A percentile compares a stretch with the other conserved stretches of the same genome.
phyloP scores from a whole-genome alignment of 2,113 vertebrate species.

The Pitta sordida region DNA sequence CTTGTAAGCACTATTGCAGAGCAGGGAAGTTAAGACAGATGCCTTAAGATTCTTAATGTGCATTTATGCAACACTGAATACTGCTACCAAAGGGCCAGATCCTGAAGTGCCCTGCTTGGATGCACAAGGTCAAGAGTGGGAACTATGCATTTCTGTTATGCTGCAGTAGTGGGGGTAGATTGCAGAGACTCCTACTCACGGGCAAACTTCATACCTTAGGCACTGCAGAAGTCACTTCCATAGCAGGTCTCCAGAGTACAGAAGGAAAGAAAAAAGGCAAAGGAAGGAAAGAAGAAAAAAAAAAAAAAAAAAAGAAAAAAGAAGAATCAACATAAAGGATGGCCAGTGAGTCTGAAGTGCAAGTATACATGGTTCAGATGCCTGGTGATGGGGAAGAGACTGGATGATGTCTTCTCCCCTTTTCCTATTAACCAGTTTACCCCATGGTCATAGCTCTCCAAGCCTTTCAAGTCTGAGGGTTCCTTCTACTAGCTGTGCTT shows the following conservation, averaged over 20 bases:
- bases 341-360: not conserved
- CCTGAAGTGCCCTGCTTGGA: slow-evolving; percentile 63
- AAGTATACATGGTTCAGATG: not conserved
- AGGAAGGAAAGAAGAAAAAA: not conserved
- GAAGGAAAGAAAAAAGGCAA: not conserved
- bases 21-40: slow-evolving; percentile 69
- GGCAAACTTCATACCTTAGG: slow-evolving; percentile 18
- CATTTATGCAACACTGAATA: slow-evolving; percentile 68
- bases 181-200: not conserved
- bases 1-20: slow-evolving; percentile 63
- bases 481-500: slow-evolving; percentile 21
- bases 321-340: not conserved
- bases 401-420: not conserved
- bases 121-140: slow-evolving; percentile 57
- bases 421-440: not conserved
- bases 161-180: slow-evolving; percentile 1
- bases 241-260: not conserved
- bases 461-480: not conserved
- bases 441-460: not conserved
- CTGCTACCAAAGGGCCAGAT: slow-evolving; percentile 64
- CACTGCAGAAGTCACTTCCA: slow-evolving; percentile 36
- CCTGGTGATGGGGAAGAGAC: not conserved
- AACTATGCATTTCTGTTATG: slow-evolving; percentile 67
- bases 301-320: not conserved
- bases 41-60: slow-evolving; percentile 76